Evolutionary conservation across 2,797 vertebrate genomes (phyloP).

Genomic region (Helostoma temminkii): DNA sequence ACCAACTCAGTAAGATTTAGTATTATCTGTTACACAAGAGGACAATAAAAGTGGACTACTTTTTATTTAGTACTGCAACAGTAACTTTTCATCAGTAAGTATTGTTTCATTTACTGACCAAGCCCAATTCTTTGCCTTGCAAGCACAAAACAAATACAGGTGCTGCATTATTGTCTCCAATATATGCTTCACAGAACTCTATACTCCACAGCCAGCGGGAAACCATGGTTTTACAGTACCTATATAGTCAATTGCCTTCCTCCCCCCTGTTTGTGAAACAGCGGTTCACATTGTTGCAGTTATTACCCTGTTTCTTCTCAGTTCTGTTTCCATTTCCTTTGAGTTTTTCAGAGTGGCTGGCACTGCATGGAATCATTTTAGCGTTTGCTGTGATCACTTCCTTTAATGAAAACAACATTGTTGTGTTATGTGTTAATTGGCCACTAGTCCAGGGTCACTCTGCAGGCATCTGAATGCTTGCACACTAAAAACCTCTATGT

Average conservation of each 20-base stretch:
- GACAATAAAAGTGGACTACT: neutral
- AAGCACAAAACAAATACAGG: constrained; percentile 23
- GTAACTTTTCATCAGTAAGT: too few relatives aligned
- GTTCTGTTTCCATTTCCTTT: constrained; percentile 24
- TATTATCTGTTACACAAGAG: constrained; percentile 13
- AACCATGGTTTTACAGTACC: constrained; percentile 12
- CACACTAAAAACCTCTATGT: constrained; percentile 37
- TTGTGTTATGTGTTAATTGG: constrained; percentile 70
- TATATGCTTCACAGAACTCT: constrained; percentile 4
- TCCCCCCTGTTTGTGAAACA: constrained; percentile 3
- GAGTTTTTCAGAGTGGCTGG: constrained; percentile 12
- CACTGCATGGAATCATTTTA: constrained; percentile 42
- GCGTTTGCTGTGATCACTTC: constrained; percentile 45
- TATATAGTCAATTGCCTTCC: constrained; percentile 7
- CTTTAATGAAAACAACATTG: constrained; percentile 49
- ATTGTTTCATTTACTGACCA: constrained; percentile 23
- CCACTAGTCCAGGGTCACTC: constrained; percentile 42
- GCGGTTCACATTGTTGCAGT: constrained; percentile 13
- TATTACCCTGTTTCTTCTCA: constrained; percentile 12
- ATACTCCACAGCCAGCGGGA: constrained; percentile 1
- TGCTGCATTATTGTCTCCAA: constrained; percentile 17
- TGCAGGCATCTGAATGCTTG: constrained; percentile 50
- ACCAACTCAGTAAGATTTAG: constrained; percentile 23
- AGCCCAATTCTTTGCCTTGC: neutral
- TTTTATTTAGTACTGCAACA: too few relatives aligned